phyloP scores from a whole-genome alignment of 2,888 invertebrate genomes.

The Cataglyphis cursor region DNA sequence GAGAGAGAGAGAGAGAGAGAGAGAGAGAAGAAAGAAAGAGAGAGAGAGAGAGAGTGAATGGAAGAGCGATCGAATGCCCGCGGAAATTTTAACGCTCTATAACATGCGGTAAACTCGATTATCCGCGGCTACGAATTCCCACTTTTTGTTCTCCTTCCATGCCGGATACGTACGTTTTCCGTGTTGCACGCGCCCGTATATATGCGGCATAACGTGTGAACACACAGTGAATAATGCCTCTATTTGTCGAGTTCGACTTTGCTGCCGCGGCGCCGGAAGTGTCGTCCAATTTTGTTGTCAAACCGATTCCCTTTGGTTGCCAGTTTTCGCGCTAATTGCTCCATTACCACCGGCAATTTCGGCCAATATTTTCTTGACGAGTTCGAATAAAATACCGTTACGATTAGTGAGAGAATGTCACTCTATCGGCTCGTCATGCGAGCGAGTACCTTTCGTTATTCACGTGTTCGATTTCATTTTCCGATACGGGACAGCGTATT shows the following conservation, averaged over 20 bases:
- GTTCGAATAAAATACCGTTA: constrained; percentile 40
- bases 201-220: constrained; percentile 53
- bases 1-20: constrained; percentile 6
- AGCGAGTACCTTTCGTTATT: constrained; percentile 16
- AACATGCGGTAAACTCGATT: constrained; percentile 75
- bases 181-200: constrained; percentile 48
- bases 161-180: constrained; percentile 63
- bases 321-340: constrained; percentile 53
- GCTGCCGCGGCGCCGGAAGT: constrained; percentile 52
- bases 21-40: background rate
- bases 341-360: constrained; percentile 56
- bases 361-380: constrained; percentile 57
- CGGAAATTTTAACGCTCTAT: constrained; percentile 72
- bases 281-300: constrained; percentile 58
- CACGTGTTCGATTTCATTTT: background rate
- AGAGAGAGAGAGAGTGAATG: constrained; percentile 26
- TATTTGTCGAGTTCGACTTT: constrained; percentile 60
- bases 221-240: constrained; percentile 59
- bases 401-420: constrained; percentile 32
- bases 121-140: constrained; percentile 71
- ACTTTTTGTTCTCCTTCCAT: constrained; percentile 70
- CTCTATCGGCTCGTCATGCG: constrained; percentile 34
- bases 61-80: constrained; percentile 64
- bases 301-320: constrained; percentile 53
- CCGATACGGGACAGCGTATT: constrained; percentile 41